Evolutionary conservation across 2,797 vertebrate species (phyloP).

Genomic region (Lateolabrax maculatus): DNA sequence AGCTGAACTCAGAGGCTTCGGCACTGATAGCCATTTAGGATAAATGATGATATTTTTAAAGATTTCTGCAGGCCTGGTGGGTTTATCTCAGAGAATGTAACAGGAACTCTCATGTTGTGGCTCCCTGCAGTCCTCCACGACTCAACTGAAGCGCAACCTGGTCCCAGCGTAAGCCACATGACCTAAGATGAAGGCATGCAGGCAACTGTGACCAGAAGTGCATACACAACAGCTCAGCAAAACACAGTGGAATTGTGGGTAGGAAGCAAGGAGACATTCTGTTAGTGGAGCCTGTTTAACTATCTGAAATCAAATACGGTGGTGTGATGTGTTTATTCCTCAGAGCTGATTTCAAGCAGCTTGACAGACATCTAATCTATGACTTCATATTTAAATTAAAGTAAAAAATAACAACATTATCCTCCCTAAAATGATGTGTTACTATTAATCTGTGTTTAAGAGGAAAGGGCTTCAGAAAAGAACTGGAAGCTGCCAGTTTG

Average conservation of each 20-base stretch:
- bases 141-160: slow-evolving; percentile 27
- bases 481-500: slow-evolving; percentile 20
- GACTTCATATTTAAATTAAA: slow-evolving; percentile 7
- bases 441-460: slow-evolving; percentile 20
- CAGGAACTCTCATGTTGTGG: slow-evolving; percentile 14
- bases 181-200: not conserved
- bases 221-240: not conserved
- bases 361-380: slow-evolving; percentile 6
- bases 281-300: not conserved
- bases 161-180: slow-evolving; percentile 7
- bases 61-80: slow-evolving; percentile 15
- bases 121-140: slow-evolving; percentile 2
- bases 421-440: not conserved
- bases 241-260: slow-evolving; percentile 41
- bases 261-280: slow-evolving; percentile 3
- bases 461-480: slow-evolving; percentile 5
- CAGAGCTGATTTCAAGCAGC: slow-evolving; percentile 22
- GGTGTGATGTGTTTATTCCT: slow-evolving; percentile 21
- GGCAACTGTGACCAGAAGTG: slow-evolving; percentile 13
- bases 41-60: not conserved
- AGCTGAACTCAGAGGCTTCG: slow-evolving; percentile 12
- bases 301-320: slow-evolving; percentile 5
- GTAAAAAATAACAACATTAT: not conserved
- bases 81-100: slow-evolving; percentile 24
- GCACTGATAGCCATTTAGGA: slow-evolving; percentile 1